A percentile compares a stretch with the other conserved stretches of the same genome.
These are phyloP conservation scores for Sebastes nivosus DNA, from an alignment of 2,797 vertebrate genomes.

Conservation along the genomic window DNA sequence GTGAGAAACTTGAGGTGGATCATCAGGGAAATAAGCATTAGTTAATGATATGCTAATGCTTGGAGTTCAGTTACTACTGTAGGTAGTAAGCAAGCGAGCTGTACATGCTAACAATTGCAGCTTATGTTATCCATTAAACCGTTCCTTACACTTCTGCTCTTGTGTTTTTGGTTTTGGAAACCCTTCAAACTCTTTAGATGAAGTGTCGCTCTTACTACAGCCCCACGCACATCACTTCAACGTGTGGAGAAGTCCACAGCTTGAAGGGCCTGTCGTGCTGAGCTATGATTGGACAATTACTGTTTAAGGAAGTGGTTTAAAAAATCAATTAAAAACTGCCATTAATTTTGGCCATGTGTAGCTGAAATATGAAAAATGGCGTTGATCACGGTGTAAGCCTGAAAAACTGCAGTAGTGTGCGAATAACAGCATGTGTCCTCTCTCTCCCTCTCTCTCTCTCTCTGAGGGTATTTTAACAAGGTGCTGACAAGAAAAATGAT, in stretches of 20 bases:
- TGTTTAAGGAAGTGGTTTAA: neutral
- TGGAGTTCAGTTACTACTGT: neutral
- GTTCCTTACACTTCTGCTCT: neutral
- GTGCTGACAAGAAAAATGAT: conserved; percentile 83
- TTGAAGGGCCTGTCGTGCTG: neutral
- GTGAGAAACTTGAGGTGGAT: too few relatives aligned
- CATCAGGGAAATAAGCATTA: neutral
- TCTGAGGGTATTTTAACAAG: conserved; percentile 74
- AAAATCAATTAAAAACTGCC: neutral
- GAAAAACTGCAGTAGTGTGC: conserved; percentile 36
- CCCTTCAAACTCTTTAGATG: neutral
- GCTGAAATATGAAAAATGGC: conserved; percentile 7
- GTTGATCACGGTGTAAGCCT: conserved; percentile 10
- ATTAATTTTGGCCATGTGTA: conserved; percentile 1
- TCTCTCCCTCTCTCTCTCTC: conserved; percentile 25
- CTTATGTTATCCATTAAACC: neutral
- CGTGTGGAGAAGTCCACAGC: neutral
- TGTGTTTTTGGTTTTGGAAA: neutral
- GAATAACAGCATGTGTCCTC: conserved; percentile 28
- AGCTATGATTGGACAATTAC: neutral
- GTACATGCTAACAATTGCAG: neutral
- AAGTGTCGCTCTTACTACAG: neutral
- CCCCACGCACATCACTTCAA: neutral
- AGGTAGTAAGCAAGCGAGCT: too few relatives aligned
- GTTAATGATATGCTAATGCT: neutral